Percentiles rank a stretch among this genome's conserved stretches.
Conservation (phyloP, 2,113 vertebrate species). For the Lagopus leucura region DNA sequence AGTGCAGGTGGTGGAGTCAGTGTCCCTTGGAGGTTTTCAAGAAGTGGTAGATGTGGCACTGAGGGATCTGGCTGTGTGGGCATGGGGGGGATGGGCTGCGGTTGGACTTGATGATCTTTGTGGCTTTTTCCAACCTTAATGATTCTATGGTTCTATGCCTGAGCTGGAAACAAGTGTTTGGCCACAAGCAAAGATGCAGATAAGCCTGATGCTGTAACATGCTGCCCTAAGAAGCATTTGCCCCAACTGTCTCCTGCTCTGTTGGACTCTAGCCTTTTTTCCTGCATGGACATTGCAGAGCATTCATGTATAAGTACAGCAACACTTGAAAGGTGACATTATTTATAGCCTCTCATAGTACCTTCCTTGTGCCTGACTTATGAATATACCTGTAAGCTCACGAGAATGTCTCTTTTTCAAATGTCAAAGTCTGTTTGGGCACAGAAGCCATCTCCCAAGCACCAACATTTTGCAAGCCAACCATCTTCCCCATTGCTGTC, state of each 20-base stretch:
- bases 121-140: too few species aligned
- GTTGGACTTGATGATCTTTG: too few species aligned
- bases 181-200: neutral
- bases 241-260: neutral
- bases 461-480: neutral
- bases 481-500: neutral
- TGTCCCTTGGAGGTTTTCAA: too few species aligned
- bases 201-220: neutral
- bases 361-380: neutral
- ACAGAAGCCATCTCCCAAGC: neutral
- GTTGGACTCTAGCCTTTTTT: neutral
- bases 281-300: neutral
- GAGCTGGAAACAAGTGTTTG: neutral
- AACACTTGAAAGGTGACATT: neutral
- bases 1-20: neutral
- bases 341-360: neutral
- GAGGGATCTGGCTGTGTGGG: too few species aligned
- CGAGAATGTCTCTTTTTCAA: neutral
- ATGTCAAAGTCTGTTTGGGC: neutral
- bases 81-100: too few species aligned
- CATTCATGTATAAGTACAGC: fast-evolving
- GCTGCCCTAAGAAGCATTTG: neutral
- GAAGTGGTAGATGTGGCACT: too few species aligned
- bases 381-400: neutral
- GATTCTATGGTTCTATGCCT: neutral